phyloP scores from a whole-genome alignment of 2,888 invertebrate species.

The Brachypalpus laphriformis region DNA sequence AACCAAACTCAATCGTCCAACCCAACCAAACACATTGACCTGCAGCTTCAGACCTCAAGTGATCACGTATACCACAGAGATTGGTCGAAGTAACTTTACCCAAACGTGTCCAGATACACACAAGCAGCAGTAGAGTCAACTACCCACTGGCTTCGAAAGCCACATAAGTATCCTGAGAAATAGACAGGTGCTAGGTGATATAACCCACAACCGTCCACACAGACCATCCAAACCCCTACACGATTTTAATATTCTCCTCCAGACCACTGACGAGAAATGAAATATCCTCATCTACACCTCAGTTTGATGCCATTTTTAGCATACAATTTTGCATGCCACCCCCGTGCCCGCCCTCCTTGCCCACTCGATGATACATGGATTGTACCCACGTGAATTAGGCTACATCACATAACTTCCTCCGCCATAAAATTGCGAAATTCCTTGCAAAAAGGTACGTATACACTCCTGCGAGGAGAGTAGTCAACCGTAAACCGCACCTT shows the following conservation, averaged over 20 bases:
- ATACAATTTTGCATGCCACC: slow-evolving; percentile 11
- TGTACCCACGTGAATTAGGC: slow-evolving; percentile 35
- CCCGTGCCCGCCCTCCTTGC: not conserved
- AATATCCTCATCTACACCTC: slow-evolving; percentile 18
- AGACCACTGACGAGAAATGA: not conserved
- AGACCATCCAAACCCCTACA: no score
- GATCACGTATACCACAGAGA: slow-evolving; percentile 27
- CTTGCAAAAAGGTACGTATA: not conserved
- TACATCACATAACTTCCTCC: slow-evolving; percentile 15
- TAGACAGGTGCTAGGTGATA: slow-evolving; percentile 11
- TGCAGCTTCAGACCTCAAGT: slow-evolving; percentile 10
- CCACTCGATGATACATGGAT: slow-evolving; percentile 3
- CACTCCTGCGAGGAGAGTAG: not conserved
- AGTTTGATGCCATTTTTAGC: slow-evolving; percentile 5
- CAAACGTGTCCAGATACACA: not conserved
- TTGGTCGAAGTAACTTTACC: slow-evolving; percentile 12
- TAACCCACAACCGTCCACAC: no score
- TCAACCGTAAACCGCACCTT: slow-evolving; percentile 8
- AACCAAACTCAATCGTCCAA: not conserved
- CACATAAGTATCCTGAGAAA: slow-evolving; percentile 4
- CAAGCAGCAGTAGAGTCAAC: not conserved
- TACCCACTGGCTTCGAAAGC: not conserved
- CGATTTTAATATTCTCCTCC: not conserved
- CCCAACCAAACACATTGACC: not conserved
- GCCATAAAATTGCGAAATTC: slow-evolving; percentile 21